phyloP scores from a whole-genome alignment of 2,888 invertebrate genomes.

The Morpho deidamia region DNA sequence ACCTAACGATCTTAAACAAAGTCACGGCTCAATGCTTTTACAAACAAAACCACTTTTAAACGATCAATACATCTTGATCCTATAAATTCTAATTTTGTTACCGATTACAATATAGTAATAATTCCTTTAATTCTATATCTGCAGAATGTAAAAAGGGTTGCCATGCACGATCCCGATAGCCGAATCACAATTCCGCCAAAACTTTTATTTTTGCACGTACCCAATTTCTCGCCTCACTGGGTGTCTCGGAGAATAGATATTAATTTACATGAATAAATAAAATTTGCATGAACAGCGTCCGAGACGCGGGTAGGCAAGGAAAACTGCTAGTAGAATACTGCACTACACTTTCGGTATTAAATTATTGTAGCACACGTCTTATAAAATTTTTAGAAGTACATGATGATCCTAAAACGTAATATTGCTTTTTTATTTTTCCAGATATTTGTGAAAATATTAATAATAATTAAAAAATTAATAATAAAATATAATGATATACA shows the following conservation, averaged over 20 bases:
- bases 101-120: too few relatives aligned
- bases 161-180: slow-evolving; percentile 1
- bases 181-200: slow-evolving; percentile 11
- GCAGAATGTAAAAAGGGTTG: not conserved
- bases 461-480: too few relatives aligned
- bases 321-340: slow-evolving; percentile 46
- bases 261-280: slow-evolving; percentile 79
- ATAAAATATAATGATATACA: too few relatives aligned
- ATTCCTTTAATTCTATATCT: too few relatives aligned
- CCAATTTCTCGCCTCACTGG: slow-evolving; percentile 75
- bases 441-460: not conserved
- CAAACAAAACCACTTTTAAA: too few relatives aligned
- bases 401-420: not conserved
- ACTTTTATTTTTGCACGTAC: slow-evolving; percentile 76
- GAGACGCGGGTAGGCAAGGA: slow-evolving; percentile 44
- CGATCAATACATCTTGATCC: too few relatives aligned
- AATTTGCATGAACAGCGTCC: slow-evolving; percentile 75
- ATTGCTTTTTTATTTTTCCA: not conserved
- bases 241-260: slow-evolving; percentile 71
- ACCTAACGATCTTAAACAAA: too few relatives aligned
- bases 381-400: slow-evolving; percentile 16
- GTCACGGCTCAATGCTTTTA: too few relatives aligned
- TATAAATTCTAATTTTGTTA: too few relatives aligned
- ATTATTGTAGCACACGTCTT: slow-evolving; percentile 28
- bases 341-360: slow-evolving; percentile 26